These are phyloP conservation scores for Ceratitis capitata DNA, from an alignment of 1,140 invertebrate genomes.

Conservation along the genomic window DNA sequence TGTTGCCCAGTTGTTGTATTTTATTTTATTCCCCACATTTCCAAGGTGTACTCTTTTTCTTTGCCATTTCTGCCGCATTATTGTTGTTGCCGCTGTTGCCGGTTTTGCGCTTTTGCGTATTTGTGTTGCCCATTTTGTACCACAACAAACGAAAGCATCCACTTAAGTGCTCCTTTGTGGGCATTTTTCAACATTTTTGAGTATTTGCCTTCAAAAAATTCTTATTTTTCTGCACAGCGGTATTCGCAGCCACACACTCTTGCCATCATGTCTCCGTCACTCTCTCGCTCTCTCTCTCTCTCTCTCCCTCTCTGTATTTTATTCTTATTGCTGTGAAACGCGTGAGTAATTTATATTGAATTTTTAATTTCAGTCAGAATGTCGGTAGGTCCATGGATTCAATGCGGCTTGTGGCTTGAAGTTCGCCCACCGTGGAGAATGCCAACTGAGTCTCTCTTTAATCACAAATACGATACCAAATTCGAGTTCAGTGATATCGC, in stretches of 20 bases:
- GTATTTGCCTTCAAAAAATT: conserved; percentile 47
- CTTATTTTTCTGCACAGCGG: not conserved
- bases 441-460: no score
- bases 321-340: not conserved
- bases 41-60: conserved; percentile 39
- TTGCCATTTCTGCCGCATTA: conserved; percentile 47
- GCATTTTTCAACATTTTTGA: conserved; percentile 45
- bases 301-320: not conserved
- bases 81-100: conserved; percentile 45
- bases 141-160: conserved; percentile 15
- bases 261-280: no score
- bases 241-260: no score
- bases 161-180: conserved; percentile 58
- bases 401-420: no score
- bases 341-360: not conserved
- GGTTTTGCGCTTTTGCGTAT: conserved; percentile 19
- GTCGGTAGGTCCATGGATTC: no score
- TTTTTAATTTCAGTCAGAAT: not conserved
- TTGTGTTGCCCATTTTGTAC: not conserved
- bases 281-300: not conserved
- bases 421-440: no score
- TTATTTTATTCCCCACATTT: conserved; percentile 20
- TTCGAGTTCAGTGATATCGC: no score
- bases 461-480: no score
- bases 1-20: not conserved